A percentile compares a stretch with the other conserved stretches of the same genome.
Conservation (phyloP, 2,888 invertebrate species). For the Eumerus sabulonum region DNA sequence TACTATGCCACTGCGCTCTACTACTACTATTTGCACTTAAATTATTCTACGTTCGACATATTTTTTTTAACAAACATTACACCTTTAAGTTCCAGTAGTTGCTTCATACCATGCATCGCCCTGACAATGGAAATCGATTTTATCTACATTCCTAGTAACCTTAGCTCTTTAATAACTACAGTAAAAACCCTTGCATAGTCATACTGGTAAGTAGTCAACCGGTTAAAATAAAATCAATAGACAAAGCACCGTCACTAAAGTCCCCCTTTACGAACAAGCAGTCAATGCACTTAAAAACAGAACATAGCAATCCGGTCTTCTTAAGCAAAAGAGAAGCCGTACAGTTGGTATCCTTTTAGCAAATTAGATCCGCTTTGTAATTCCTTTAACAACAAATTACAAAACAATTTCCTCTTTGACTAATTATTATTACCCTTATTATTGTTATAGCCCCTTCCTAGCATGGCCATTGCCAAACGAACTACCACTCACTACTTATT, state of each 20-base stretch:
- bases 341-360: slow-evolving; percentile 54
- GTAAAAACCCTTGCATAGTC: neutral
- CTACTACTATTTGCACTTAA: too few species aligned
- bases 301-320: neutral
- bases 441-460: slow-evolving; percentile 34
- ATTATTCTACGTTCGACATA: too few species aligned
- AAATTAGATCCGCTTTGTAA: slow-evolving; percentile 57
- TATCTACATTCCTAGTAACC: too few species aligned
- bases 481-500: slow-evolving; percentile 11
- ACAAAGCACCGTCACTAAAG: neutral
- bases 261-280: neutral
- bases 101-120: too few species aligned
- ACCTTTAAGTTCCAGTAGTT: too few species aligned
- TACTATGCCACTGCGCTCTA: too few species aligned
- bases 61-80: too few species aligned
- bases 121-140: too few species aligned
- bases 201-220: neutral
- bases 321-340: slow-evolving; percentile 12
- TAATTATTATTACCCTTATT: slow-evolving; percentile 60
- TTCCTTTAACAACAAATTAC: slow-evolving; percentile 61
- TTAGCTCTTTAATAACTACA: too few species aligned
- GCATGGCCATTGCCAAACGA: neutral
- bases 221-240: neutral
- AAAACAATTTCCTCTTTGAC: slow-evolving; percentile 59
- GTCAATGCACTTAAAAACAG: neutral